phyloP scores from a whole-genome alignment of 2,888 invertebrate species.

The Dicyrtoma fusca region DNA sequence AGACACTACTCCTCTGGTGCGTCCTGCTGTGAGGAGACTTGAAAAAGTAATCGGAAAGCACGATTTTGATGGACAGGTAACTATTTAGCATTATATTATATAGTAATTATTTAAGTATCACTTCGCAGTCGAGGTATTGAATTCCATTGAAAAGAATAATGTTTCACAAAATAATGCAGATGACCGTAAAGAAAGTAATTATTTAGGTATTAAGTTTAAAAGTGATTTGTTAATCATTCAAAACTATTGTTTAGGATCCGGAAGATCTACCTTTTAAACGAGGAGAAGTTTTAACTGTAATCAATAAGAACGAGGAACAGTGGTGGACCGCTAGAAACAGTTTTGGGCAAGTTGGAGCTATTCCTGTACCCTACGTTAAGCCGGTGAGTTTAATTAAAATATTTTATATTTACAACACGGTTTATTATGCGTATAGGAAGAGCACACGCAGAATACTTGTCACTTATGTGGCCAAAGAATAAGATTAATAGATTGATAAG shows the following conservation, averaged over 20 bases:
- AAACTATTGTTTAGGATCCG: constrained; percentile 70
- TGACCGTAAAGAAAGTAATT: no score
- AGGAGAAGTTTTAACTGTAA: constrained; percentile 88
- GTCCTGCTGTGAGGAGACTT: constrained; percentile 75
- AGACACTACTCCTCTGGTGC: constrained; percentile 90
- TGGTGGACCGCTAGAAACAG: constrained; percentile 98
- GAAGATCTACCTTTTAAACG: constrained; percentile 95
- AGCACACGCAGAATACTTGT: no score
- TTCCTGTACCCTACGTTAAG: constrained; percentile 95
- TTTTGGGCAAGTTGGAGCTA: constrained; percentile 84
- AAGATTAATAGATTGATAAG: no score
- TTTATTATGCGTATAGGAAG: no score
- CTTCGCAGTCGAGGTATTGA: no score
- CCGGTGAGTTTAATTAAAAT: no score
- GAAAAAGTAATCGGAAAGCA: constrained; percentile 91
- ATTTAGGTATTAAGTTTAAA: no score
- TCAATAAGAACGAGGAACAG: constrained; percentile 94
- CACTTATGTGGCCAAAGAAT: no score
- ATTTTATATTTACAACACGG: no score
- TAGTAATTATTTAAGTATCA: no score
- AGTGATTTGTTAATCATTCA: not conserved
- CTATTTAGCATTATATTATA: constrained; percentile 58
- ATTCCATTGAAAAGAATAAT: no score
- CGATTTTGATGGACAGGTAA: constrained; percentile 89
- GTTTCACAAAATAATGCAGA: no score